These are phyloP conservation scores for Ellobium chinense DNA, from an alignment of 2,888 invertebrate species.

Conservation along the genomic window DNA sequence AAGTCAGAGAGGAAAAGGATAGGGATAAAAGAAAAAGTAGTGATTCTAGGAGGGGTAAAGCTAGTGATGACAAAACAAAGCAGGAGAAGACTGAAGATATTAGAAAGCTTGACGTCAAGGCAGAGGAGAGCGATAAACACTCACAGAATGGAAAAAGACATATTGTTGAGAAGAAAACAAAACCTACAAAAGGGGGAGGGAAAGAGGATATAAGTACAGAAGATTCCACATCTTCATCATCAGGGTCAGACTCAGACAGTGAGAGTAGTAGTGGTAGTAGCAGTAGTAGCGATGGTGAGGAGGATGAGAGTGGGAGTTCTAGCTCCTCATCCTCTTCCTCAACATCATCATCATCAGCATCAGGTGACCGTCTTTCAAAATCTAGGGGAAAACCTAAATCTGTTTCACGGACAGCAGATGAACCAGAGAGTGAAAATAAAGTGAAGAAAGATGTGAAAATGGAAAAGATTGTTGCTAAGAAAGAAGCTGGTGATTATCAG, in stretches of 20 bases:
- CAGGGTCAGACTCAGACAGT: slow-evolving; percentile 39
- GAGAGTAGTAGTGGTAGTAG: slow-evolving; percentile 43
- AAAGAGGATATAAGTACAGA: slow-evolving; percentile 6
- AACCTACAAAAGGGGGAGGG: not conserved
- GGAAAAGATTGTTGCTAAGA: not conserved
- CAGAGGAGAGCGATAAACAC: not conserved
- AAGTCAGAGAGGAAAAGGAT: not conserved
- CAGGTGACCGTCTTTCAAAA: slow-evolving; percentile 39
- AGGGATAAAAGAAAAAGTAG: slow-evolving; percentile 3
- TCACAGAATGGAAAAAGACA: not conserved
- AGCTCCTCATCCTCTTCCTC: slow-evolving; percentile 57
- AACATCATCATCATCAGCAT: slow-evolving; percentile 53
- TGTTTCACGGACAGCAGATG: slow-evolving; percentile 3
- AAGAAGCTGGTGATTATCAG: not conserved
- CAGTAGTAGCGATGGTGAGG: slow-evolving; percentile 35
- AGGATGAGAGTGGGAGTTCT: slow-evolving; percentile 40
- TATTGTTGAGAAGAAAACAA: not conserved
- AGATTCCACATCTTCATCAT: slow-evolving; percentile 11
- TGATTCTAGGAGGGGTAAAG: slow-evolving; percentile 6
- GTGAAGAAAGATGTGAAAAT: not conserved
- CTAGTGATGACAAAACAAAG: not conserved
- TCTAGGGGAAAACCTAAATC: slow-evolving; percentile 24
- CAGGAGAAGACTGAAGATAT: not conserved
- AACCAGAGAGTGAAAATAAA: not conserved
- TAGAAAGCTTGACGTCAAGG: not conserved